phyloP scores from a whole-genome alignment of 2,113 vertebrate genomes.

The Dipodomys ordii region DNA sequence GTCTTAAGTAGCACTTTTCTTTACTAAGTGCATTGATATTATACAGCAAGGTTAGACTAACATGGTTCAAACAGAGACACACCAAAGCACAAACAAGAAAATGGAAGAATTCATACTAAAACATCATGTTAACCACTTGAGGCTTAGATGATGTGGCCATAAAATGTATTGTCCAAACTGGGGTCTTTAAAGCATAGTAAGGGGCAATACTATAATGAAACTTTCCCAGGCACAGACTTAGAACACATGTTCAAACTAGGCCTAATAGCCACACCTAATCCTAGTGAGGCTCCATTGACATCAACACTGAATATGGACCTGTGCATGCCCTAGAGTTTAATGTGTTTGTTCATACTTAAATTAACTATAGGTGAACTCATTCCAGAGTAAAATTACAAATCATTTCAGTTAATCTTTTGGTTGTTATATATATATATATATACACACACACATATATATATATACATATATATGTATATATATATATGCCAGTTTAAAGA shows the following conservation, averaged over 20 bases:
- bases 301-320: neutral
- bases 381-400: neutral
- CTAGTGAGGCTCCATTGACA: neutral
- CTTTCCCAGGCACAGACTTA: neutral
- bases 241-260: neutral
- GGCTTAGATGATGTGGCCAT: neutral
- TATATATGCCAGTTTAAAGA: neutral
- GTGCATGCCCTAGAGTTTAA: neutral
- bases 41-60: neutral
- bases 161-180: neutral
- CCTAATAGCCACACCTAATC: neutral
- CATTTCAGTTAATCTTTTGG: conserved; percentile 6
- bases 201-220: neutral
- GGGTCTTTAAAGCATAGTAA: neutral
- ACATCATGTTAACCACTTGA: neutral
- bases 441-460: too few species aligned
- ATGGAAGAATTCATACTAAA: neutral
- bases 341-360: conserved; percentile 3
- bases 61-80: neutral
- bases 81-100: neutral
- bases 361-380: neutral
- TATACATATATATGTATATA: neutral
- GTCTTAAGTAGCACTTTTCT: neutral
- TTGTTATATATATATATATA: neutral
- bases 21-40: neutral